Conservation (phyloP, 2,113 vertebrate genomes). For the Cariama cristata region DNA sequence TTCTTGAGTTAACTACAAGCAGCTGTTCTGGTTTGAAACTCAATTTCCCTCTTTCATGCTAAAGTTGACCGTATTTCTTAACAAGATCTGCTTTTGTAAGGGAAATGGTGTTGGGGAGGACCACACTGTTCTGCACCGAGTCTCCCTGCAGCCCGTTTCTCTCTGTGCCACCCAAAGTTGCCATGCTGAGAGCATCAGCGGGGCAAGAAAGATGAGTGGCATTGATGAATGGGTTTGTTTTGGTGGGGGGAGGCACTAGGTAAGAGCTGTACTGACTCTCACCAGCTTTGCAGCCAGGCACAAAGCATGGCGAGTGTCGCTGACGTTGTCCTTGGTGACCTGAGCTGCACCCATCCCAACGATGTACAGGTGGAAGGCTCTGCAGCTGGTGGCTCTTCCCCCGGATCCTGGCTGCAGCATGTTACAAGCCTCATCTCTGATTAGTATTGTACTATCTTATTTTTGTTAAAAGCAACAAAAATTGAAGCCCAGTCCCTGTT, state of each 20-base stretch:
- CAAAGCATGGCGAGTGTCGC: background rate
- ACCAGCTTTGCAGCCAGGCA: background rate
- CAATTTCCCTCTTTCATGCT: background rate
- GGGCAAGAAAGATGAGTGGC: background rate
- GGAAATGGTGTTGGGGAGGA: background rate
- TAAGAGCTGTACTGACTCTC: background rate
- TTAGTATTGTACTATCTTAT: constrained; percentile 51
- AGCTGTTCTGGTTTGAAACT: constrained; percentile 9
- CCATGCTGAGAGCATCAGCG: background rate
- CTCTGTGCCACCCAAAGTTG: background rate
- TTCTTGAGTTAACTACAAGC: constrained; percentile 11
- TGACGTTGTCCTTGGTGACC: background rate
- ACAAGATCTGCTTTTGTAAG: background rate
- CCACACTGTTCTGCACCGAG: accelerated
- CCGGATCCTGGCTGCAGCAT: background rate
- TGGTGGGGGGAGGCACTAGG: background rate
- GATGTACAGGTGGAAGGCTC: background rate
- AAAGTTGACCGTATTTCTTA: background rate
- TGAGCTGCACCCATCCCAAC: background rate
- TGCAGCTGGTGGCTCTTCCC: constrained; percentile 22
- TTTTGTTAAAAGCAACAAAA: constrained; percentile 65
- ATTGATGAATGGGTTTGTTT: background rate
- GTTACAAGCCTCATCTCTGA: constrained; percentile 17
- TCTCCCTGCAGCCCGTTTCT: background rate
- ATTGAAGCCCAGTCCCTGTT: constrained; percentile 52